phyloP scores from a whole-genome alignment of 2,113 vertebrate genomes.

The Gopherus flavomarginatus region DNA sequence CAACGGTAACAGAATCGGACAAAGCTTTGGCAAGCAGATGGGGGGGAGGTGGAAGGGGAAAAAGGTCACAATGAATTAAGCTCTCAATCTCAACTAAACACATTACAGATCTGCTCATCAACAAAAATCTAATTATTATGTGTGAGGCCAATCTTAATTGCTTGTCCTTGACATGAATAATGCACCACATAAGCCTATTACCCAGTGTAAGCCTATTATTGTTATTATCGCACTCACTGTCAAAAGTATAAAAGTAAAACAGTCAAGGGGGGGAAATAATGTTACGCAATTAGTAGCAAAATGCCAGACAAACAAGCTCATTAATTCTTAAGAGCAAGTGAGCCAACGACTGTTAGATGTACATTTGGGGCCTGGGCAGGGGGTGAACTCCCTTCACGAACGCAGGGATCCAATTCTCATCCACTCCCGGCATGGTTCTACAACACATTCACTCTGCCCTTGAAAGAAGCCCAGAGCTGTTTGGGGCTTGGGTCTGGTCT shows the following conservation, averaged over 20 bases:
- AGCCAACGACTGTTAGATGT: rapidly evolving
- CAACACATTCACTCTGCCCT: rapidly evolving
- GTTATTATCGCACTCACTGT: constrained; percentile 37
- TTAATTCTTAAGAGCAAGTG: neutral
- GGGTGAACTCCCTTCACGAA: neutral
- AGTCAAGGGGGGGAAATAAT: neutral
- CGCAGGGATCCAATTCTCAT: neutral
- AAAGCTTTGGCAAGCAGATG: neutral
- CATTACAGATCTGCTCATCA: constrained; percentile 70
- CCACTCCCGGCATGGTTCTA: neutral
- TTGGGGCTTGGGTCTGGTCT: neutral
- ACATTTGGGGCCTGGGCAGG: rapidly evolving
- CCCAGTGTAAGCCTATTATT: constrained; percentile 63
- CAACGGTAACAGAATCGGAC: neutral
- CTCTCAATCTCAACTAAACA: constrained; percentile 63
- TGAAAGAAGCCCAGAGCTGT: neutral
- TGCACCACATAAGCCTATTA: constrained; percentile 67
- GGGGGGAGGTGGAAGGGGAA: rapidly evolving
- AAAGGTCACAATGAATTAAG: neutral
- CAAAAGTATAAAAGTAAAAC: constrained; percentile 50
- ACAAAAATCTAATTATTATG: constrained; percentile 75
- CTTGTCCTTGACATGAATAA: constrained; percentile 74
- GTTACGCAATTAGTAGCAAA: constrained; percentile 45
- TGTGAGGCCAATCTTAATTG: constrained; percentile 73
- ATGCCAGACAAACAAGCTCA: neutral